A percentile compares a stretch with the other conserved stretches of the same genome.
These are phyloP conservation scores for Rhingia campestris DNA, from an alignment of 2,888 invertebrate genomes.

Conservation along the genomic window DNA sequence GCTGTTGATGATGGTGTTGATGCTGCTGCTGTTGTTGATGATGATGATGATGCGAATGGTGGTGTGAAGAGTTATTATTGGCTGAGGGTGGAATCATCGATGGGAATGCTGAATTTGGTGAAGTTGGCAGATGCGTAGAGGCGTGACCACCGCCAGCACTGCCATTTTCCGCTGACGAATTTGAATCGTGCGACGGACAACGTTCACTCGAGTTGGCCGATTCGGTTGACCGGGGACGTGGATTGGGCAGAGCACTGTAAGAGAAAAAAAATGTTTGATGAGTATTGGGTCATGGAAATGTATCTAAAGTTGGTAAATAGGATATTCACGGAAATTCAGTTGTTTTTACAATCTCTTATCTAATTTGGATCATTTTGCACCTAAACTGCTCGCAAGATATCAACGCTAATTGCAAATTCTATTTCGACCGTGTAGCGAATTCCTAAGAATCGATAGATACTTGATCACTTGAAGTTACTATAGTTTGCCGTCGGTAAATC, in stretches of 20 bases:
- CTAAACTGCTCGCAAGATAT: too few species aligned
- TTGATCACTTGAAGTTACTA: too few species aligned
- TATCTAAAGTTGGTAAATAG: neutral
- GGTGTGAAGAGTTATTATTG: conserved; percentile 76
- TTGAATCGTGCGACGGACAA: conserved; percentile 90
- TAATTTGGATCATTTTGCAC: too few species aligned
- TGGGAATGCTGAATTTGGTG: conserved; percentile 79
- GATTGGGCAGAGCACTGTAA: conserved; percentile 81
- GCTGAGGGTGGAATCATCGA: conserved; percentile 75
- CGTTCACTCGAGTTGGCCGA: conserved; percentile 85
- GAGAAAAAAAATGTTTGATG: neutral
- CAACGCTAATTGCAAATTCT: too few species aligned
- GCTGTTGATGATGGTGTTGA: conserved; percentile 70
- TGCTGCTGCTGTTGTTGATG: conserved; percentile 83
- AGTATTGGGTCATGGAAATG: neutral
- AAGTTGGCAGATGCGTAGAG: conserved; percentile 67
- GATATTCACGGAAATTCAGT: too few species aligned
- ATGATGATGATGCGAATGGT: conserved; percentile 84
- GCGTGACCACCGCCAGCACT: conserved; percentile 76
- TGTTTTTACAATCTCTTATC: too few species aligned
- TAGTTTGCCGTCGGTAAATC: too few species aligned
- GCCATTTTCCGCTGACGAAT: conserved; percentile 86
- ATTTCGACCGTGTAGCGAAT: too few species aligned
- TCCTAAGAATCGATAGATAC: too few species aligned
- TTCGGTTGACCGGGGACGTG: conserved; percentile 81